Evolutionary conservation across 2,888 invertebrate species (phyloP).

Genomic region (Eupsilia transversa): DNA sequence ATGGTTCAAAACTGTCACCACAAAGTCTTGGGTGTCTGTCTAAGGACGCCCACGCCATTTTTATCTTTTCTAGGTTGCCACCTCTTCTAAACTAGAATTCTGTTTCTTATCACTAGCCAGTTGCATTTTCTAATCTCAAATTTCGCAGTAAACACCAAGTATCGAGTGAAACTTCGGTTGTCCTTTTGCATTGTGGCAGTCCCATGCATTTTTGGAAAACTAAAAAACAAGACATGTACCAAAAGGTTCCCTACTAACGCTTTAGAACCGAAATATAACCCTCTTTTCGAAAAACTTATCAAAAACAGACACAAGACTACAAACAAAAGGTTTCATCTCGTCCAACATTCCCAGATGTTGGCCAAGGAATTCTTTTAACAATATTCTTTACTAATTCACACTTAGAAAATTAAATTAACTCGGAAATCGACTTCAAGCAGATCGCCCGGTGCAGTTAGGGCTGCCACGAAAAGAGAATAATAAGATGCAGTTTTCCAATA

Average conservation of each 20-base stretch:
- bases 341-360: slow-evolving; percentile 68
- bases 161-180: background rate
- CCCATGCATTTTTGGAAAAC: background rate
- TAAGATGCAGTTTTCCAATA: background rate
- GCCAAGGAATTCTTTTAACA: slow-evolving; percentile 65
- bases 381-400: slow-evolving; percentile 73
- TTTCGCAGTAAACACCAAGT: background rate
- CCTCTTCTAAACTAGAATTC: background rate
- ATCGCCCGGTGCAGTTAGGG: slow-evolving; percentile 56
- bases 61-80: background rate
- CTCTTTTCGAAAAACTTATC: slow-evolving; percentile 17
- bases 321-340: slow-evolving; percentile 47
- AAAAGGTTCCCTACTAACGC: background rate
- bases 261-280: background rate
- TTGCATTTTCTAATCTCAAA: background rate
- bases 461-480: slow-evolving; percentile 20
- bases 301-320: slow-evolving; percentile 36
- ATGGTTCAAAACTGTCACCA: background rate
- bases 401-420: slow-evolving; percentile 73
- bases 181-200: background rate
- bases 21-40: background rate
- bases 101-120: background rate
- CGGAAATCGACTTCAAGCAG: slow-evolving; percentile 68
- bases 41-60: background rate
- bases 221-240: background rate